Evolutionary conservation across 2,888 invertebrate species (phyloP).

Genomic region (Lordiphosa andalusiaca): DNA sequence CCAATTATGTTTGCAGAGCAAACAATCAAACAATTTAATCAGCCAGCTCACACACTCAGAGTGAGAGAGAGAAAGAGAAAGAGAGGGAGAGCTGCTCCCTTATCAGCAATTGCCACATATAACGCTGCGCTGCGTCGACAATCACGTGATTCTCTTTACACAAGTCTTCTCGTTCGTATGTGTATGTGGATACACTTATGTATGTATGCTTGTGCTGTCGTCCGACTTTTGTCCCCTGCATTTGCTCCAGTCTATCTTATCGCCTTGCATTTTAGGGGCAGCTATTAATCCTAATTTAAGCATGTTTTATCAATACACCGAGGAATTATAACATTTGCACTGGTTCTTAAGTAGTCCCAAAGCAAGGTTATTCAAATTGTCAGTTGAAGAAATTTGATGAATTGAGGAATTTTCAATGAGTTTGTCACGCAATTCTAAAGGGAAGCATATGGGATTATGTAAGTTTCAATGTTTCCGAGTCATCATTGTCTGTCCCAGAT

Average conservation of each 20-base stretch:
- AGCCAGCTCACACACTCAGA: conserved; percentile 7
- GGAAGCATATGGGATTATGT: too few relatives aligned
- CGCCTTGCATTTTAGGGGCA: conserved; percentile 22
- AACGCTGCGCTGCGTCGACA: conserved; percentile 23
- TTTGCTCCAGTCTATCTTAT: conserved; percentile 23
- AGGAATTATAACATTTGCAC: conserved; percentile 13
- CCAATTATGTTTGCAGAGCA: conserved; percentile 46
- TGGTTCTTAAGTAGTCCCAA: conserved; percentile 8
- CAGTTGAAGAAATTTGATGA: background rate
- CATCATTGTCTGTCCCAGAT: too few relatives aligned
- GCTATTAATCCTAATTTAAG: conserved; percentile 34
- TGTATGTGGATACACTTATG: conserved; percentile 13
- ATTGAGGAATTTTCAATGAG: too few relatives aligned
- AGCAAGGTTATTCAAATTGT: conserved; percentile 22
- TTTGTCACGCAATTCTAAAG: too few relatives aligned
- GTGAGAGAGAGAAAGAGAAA: too few relatives aligned
- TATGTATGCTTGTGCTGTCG: conserved; percentile 9
- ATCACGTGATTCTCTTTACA: conserved; percentile 49
- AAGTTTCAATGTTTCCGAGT: too few relatives aligned
- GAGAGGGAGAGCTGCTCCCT: conserved; percentile 17
- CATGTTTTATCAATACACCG: conserved; percentile 4
- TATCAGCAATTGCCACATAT: conserved; percentile 58
- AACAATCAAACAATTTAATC: conserved; percentile 62
- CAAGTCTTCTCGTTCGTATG: background rate
- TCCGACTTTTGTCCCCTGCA: conserved; percentile 28